Base-by-base conservation (phyloP, 1,140 invertebrate species). In the Aphidius gifuensis region DNA sequence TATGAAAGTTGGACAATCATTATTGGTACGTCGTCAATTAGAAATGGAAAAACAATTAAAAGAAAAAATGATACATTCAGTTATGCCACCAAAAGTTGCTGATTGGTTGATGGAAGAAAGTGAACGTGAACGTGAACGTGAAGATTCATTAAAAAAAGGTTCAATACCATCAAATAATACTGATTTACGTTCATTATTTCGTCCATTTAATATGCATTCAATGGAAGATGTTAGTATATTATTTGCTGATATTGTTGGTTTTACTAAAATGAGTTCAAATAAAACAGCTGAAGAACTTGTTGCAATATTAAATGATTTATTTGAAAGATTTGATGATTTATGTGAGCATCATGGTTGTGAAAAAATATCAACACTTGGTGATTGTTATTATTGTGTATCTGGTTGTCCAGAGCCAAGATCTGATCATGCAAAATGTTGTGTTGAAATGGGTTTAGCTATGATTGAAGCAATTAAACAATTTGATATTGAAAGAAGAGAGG, bases 211-310 rank as follows among this genome's bases (percentile, higher is more conserved):
- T 70, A 98, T 98, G 94, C 91, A 92, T 74, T 89, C 89, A 45
- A 97, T 97, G 92, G 88, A 94, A 62, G 92, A 97, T 76, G 95
- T 98, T 23, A 97, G 94, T 76, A 98, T 99, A 70, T 77, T 98
- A n/a, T 99, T 98, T 77, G 96, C 96, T 42, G 96, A 99, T 76
- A 98, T 99, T 73, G 95, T 97, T 21, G 96, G 96, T 5, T 98
- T 99, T 76, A 99, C 96, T 0, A 91, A 89, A 72, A 98, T 98
- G 96, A 94, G 93, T 53, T 96, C 94, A 49, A 98, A 95, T 65
- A 99, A 98, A 83, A 89, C 87, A 80, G 88, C 95, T 56, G 93
- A 92, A 70, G 89, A 94, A 78, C 79, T 94, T 44, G 92, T 94
- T 4, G 88, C 88, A 65, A 92, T 98, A 64, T 83, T 99, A 3